Evolutionary conservation across 2,113 vertebrate species (phyloP).

Genomic region (Podarcis muralis): DNA sequence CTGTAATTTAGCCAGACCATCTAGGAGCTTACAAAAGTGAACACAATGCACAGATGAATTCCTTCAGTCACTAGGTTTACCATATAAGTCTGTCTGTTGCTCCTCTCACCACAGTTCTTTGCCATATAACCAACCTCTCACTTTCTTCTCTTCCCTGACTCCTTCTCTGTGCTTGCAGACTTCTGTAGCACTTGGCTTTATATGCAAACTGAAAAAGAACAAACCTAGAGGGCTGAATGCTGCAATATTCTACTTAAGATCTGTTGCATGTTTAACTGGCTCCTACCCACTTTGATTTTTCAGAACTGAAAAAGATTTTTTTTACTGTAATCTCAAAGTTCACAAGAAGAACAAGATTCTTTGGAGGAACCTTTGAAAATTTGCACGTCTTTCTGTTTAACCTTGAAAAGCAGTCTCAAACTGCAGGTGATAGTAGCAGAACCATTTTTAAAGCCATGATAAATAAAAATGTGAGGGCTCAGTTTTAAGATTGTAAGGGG

Average conservation of each 20-base stretch:
- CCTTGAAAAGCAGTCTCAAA: neutral
- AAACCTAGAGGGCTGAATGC: no score
- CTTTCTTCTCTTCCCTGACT: neutral
- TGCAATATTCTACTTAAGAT: neutral
- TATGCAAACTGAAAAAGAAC: neutral
- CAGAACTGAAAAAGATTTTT: neutral
- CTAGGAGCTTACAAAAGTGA: neutral
- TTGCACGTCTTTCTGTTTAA: neutral
- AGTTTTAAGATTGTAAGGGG: neutral
- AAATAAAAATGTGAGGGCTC: neutral
- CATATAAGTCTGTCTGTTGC: slow-evolving; percentile 16
- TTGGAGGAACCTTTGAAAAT: neutral
- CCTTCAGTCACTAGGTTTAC: neutral
- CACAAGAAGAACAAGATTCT: neutral
- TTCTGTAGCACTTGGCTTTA: neutral
- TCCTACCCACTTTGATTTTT: neutral
- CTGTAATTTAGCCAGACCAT: neutral
- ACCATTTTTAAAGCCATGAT: neutral
- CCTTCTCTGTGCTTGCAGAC: neutral
- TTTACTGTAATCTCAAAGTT: neutral
- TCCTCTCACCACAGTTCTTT: neutral
- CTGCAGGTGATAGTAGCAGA: no score
- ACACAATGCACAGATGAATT: neutral
- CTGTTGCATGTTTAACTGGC: neutral
- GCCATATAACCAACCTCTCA: neutral